A percentile compares a stretch with the other conserved stretches of the same genome.
Evolutionary conservation across 1,140 invertebrate species (phyloP).

Genomic region (Drosophila prosaltans): DNA sequence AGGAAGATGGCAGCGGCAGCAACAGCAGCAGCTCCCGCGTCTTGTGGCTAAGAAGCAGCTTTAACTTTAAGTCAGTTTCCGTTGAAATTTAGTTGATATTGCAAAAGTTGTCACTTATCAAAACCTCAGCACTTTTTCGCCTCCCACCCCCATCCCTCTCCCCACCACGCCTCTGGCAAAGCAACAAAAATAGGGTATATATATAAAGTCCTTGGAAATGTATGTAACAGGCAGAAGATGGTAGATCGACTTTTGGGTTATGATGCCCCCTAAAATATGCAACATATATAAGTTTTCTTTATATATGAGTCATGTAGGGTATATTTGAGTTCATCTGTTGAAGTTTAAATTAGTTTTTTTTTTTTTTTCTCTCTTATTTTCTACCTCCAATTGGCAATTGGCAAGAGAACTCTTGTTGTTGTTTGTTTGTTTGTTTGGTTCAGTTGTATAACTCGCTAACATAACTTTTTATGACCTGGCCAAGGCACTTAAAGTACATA

Average conservation of each 20-base stretch:
- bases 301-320: no score
- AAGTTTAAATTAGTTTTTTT: background rate
- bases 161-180: no score
- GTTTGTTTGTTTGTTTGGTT: background rate
- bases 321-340: background rate
- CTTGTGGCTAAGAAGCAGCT: background rate
- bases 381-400: background rate
- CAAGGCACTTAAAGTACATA: conserved; percentile 2
- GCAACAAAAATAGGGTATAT: no score
- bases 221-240: no score
- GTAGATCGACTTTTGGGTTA: no score
- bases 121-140: background rate
- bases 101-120: conserved; percentile 3
- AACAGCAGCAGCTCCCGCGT: no score
- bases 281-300: no score
- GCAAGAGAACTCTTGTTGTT: background rate
- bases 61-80: conserved; percentile 7
- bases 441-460: conserved; percentile 38
- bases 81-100: conserved; percentile 2
- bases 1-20: no score
- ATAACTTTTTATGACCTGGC: conserved; percentile 75
- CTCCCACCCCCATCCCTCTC: no score
- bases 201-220: no score
- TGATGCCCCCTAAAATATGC: no score
- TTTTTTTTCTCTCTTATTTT: no score